These are phyloP conservation scores for Planiliza haematocheilus DNA, from an alignment of 2,113 vertebrate genomes.

Conservation along the genomic window DNA sequence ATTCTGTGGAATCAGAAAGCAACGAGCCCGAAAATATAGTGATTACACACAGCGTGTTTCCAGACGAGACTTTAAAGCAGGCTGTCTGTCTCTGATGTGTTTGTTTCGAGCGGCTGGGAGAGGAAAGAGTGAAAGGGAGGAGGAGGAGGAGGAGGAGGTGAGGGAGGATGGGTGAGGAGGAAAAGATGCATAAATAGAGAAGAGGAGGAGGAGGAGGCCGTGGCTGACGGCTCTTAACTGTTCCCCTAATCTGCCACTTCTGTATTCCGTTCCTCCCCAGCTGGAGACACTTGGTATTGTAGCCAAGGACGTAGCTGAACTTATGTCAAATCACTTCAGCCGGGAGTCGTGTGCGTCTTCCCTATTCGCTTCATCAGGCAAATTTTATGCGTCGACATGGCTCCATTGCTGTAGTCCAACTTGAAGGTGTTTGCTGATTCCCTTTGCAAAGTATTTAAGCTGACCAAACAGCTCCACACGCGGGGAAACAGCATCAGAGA, in stretches of 20 bases:
- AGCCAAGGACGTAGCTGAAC: slow-evolving; percentile 5
- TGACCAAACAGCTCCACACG: background rate
- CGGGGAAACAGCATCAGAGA: slow-evolving; percentile 3
- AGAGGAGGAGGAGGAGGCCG: slow-evolving; percentile 37
- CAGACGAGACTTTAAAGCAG: slow-evolving; percentile 31
- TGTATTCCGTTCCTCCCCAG: slow-evolving; percentile 47
- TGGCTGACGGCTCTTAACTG: slow-evolving; percentile 52
- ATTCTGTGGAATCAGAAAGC: slow-evolving; percentile 3
- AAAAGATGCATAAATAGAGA: slow-evolving; percentile 62
- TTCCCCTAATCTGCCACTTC: slow-evolving; percentile 63
- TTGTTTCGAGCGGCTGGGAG: slow-evolving; percentile 43
- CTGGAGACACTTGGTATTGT: slow-evolving; percentile 32
- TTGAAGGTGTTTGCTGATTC: slow-evolving; percentile 17
- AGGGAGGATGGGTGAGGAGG: slow-evolving; percentile 36
- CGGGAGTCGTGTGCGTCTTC: background rate
- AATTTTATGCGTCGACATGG: slow-evolving; percentile 15
- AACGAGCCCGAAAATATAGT: background rate
- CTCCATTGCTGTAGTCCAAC: slow-evolving; percentile 32
- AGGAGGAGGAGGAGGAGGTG: background rate
- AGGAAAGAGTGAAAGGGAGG: slow-evolving; percentile 24
- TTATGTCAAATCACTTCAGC: slow-evolving; percentile 15
- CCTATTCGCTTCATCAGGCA: slow-evolving; percentile 20
- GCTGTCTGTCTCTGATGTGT: slow-evolving; percentile 52
- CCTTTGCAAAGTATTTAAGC: slow-evolving; percentile 14
- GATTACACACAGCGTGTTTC: slow-evolving; percentile 21